phyloP scores from a whole-genome alignment of 2,888 invertebrate genomes.

The Stegophylla sp. region DNA sequence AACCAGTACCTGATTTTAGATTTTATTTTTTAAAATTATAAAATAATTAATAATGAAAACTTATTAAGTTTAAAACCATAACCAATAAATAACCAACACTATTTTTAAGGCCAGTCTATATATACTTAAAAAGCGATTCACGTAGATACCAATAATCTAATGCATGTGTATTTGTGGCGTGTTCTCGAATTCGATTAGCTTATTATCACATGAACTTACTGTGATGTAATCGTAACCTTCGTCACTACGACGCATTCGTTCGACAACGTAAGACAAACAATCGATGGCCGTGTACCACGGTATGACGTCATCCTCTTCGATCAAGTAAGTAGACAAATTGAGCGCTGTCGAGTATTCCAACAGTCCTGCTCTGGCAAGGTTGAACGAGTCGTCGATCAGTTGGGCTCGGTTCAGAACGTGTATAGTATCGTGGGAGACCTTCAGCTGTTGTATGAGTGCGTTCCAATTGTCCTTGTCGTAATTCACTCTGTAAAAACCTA shows the following conservation, averaged over 20 bases:
- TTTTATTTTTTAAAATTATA: no score
- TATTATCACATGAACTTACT: no score
- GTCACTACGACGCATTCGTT: conserved; percentile 43
- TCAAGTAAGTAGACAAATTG: conserved; percentile 74
- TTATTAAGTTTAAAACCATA: no score
- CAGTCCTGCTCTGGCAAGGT: conserved; percentile 73
- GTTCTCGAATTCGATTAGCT: no score
- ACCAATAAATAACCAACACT: no score
- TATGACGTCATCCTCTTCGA: conserved; percentile 74
- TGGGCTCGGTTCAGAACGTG: conserved; percentile 75
- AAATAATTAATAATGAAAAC: no score
- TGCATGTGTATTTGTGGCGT: no score
- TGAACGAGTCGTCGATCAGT: conserved; percentile 80
- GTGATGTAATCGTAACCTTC: conserved; percentile 42
- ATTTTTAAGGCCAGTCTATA: no score
- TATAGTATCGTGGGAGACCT: conserved; percentile 67
- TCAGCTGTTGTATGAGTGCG: conserved; percentile 72
- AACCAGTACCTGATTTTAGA: no score
- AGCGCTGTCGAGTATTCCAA: conserved; percentile 72
- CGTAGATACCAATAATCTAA: no score
- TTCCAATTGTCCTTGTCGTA: conserved; percentile 77
- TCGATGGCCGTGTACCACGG: conserved; percentile 65
- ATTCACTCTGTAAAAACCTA: conserved; percentile 74
- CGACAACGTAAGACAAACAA: conserved; percentile 45
- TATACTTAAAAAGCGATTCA: no score